Conservation (phyloP, 2,888 invertebrate genomes). For the Dicycla oo region DNA sequence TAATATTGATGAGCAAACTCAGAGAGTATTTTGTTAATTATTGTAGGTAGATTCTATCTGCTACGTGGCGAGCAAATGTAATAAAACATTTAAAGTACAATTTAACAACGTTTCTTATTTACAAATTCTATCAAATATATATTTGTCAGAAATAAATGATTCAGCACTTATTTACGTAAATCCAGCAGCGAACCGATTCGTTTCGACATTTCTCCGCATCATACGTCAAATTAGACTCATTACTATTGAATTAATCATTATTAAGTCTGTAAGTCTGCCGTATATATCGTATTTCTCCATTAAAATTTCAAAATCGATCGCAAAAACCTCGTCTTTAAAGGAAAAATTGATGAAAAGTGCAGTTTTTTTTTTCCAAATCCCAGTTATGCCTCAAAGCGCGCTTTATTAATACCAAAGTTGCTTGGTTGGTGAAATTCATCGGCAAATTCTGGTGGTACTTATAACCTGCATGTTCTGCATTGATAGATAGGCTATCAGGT, state of each 20-base stretch:
- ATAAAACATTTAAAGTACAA: slow-evolving; percentile 8
- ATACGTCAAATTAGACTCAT: slow-evolving; percentile 36
- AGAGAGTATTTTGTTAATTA: too few relatives aligned
- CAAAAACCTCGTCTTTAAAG: slow-evolving; percentile 17
- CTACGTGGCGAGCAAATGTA: not conserved
- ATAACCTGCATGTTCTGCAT: slow-evolving; percentile 33
- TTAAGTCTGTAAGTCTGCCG: not conserved
- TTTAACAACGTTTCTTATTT: slow-evolving; percentile 5
- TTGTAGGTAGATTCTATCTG: not conserved
- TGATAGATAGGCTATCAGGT: slow-evolving; percentile 34
- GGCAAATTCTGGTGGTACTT: slow-evolving; percentile 22
- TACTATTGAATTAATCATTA: slow-evolving; percentile 18
- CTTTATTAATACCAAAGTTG: slow-evolving; percentile 38
- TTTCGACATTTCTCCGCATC: slow-evolving; percentile 13
- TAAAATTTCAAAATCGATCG: slow-evolving; percentile 11
- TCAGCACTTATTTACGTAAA: slow-evolving; percentile 20
- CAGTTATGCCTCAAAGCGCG: slow-evolving; percentile 37
- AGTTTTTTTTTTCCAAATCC: slow-evolving; percentile 5
- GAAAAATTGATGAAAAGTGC: slow-evolving; percentile 34
- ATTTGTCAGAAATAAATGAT: slow-evolving; percentile 3
- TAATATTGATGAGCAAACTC: not conserved
- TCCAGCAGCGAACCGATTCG: slow-evolving; percentile 3
- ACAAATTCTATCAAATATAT: not conserved
- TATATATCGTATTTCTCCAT: slow-evolving; percentile 3
- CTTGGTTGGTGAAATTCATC: slow-evolving; percentile 24